phyloP scores from a whole-genome alignment of 1,140 invertebrate genomes.

The Ceratoteleas bidentatus region DNA sequence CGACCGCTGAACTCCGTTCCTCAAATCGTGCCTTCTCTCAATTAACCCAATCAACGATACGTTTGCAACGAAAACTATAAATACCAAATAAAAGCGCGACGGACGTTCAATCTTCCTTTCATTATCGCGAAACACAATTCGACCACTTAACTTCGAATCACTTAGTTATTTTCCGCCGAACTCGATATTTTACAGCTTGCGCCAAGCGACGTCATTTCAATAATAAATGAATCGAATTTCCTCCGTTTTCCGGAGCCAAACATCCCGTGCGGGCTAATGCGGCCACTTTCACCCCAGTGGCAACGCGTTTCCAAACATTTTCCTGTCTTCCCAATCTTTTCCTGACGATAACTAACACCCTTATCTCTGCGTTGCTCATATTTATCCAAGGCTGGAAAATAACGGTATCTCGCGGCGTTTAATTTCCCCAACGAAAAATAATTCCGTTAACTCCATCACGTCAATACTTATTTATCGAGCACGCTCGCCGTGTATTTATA shows the following conservation, averaged over 20 bases:
- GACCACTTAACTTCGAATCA: constrained; percentile 9
- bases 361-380: constrained; percentile 20
- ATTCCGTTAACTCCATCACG: constrained; percentile 15
- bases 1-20: no score
- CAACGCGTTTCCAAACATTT: constrained; percentile 23
- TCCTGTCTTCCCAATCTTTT: constrained; percentile 26
- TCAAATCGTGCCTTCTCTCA: background rate
- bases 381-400: constrained; percentile 19
- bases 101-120: constrained; percentile 5
- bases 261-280: background rate
- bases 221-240: constrained; percentile 47
- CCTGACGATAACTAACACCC: constrained; percentile 33
- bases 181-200: constrained; percentile 16
- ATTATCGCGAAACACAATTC: constrained; percentile 12
- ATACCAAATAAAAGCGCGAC: constrained; percentile 3
- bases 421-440: constrained; percentile 29
- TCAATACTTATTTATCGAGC: constrained; percentile 6
- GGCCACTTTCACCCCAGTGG: background rate
- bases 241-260: constrained; percentile 6
- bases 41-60: constrained; percentile 2
- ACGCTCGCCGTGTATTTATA: constrained; percentile 3
- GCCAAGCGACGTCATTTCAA: constrained; percentile 9
- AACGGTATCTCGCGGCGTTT: constrained; percentile 1
- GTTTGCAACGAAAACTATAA: constrained; percentile 5
- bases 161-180: constrained; percentile 3